Base-by-base conservation (phyloP, 2,113 vertebrate species). In the Passer montanus region DNA sequence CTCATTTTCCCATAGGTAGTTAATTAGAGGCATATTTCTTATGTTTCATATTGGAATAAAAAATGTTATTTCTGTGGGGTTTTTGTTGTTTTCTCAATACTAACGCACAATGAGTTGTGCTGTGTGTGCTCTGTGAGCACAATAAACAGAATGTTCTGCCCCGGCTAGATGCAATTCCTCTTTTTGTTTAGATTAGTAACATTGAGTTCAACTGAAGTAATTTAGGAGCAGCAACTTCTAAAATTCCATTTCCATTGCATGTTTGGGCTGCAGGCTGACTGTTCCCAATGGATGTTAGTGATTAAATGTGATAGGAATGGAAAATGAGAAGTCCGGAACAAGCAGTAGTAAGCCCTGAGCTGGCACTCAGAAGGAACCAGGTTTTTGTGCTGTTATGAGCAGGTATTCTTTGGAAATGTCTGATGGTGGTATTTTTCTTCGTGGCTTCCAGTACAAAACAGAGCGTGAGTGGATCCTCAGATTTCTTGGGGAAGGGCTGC, bases 401-500 rank as follows among this genome's bases (percentile, higher is more conserved):
- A 49, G n/a, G 8, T 11, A 5, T 47, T 55, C 15, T 33, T 82
- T 77, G 50, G 37, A 47, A 78, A 24, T 46, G 33, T 23, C 60
- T 93, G 37, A 94, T 35, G 17, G 10, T 68, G 56, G 19, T 92
- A 10, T 82, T 84, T 50, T 89, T 47, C 53, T 52, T 50, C 76
- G 37, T 35, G 95, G 26, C 58, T 90, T 91, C 24, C 73, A 99
- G 99, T 98, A 99, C 88, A 99, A 98, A 97, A 75, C 93, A 12
- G 99, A 99, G 78, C 98, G 98, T 15, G 98, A 98, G 20, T 99
- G 99, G 99, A 96, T 99, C 66, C 85, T 99, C 23, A 97, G 86
- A 12, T 85, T 99, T 26, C 97, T 99, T 75, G 97, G 97, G 76
- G 98, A 99, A 78, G 99, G 99, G 15, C 90, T 99, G 41, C 98